These are phyloP conservation scores for Tribolium freemani DNA, from an alignment of 2,888 invertebrate species.

Conservation along the genomic window DNA sequence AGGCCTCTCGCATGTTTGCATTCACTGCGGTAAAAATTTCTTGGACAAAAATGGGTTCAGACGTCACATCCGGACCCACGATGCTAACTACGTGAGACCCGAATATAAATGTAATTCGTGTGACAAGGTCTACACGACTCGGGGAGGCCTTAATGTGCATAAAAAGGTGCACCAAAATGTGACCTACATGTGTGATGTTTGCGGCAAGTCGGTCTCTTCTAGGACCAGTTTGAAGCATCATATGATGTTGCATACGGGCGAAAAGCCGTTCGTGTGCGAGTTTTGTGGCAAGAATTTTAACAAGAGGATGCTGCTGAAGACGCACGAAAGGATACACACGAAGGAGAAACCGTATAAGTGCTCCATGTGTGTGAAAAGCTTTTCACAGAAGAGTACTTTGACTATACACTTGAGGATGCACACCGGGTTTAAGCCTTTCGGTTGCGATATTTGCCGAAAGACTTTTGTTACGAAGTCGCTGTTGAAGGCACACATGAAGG, in stretches of 20 bases:
- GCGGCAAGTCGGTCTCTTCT: constrained; percentile 19
- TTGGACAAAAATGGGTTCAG: constrained; percentile 46
- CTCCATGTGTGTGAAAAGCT: constrained; percentile 46
- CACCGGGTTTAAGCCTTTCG: constrained; percentile 6
- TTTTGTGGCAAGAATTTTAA: constrained; percentile 48
- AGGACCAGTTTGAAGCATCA: constrained; percentile 32
- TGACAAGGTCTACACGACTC: constrained; percentile 39
- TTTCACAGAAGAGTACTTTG: constrained; percentile 46
- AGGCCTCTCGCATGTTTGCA: constrained; percentile 46
- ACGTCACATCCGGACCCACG: constrained; percentile 48
- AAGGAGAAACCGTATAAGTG: constrained; percentile 45
- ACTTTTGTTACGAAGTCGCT: background rate
- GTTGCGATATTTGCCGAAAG: background rate
- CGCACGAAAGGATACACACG: constrained; percentile 59
- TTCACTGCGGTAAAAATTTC: constrained; percentile 45
- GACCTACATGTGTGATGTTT: constrained; percentile 33
- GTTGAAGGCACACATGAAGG: constrained; percentile 3
- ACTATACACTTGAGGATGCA: constrained; percentile 45
- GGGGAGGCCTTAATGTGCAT: constrained; percentile 29
- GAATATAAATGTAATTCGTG: constrained; percentile 44
- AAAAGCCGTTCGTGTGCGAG: constrained; percentile 35
- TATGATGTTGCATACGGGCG: constrained; percentile 30
- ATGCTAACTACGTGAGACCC: constrained; percentile 42
- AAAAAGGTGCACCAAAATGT: constrained; percentile 24
- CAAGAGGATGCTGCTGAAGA: constrained; percentile 57